Percentiles rank a stretch among this genome's conserved stretches.
phyloP scores from a whole-genome alignment of 2,797 vertebrate genomes.

The Diplodus sargus region DNA sequence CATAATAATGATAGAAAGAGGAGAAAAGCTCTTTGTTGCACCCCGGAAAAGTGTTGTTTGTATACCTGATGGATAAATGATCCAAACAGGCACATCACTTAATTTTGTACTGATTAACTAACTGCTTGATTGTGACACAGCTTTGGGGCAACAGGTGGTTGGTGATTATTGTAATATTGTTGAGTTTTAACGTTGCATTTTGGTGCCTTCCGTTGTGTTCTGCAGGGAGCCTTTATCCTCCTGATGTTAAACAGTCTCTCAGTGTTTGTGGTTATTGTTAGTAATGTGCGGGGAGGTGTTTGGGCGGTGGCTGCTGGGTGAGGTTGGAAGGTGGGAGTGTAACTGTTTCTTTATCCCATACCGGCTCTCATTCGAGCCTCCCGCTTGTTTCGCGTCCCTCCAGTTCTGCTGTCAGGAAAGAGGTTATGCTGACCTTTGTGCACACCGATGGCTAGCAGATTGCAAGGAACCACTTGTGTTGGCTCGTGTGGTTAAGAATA shows the following conservation, averaged over 20 bases:
- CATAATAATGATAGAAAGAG: background rate
- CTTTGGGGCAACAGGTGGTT: constrained; percentile 25
- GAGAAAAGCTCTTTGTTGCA: background rate
- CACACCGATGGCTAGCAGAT: constrained; percentile 15
- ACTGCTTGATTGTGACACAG: background rate
- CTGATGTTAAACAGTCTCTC: background rate
- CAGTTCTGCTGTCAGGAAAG: constrained; percentile 31
- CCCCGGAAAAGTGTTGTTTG: background rate
- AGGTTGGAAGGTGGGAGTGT: constrained; percentile 28
- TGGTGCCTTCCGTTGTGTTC: background rate
- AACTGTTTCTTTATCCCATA: constrained; percentile 17
- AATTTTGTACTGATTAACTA: background rate
- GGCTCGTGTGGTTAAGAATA: background rate
- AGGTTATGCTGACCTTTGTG: constrained; percentile 45
- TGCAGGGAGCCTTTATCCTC: background rate
- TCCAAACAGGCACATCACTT: background rate
- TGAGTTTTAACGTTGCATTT: background rate
- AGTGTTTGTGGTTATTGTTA: constrained; percentile 30
- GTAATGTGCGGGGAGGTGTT: constrained; percentile 7
- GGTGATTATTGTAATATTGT: background rate
- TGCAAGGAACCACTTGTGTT: background rate
- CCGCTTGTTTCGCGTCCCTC: constrained; percentile 18
- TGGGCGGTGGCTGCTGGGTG: constrained; percentile 11
- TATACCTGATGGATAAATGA: background rate
- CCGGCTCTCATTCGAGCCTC: constrained; percentile 23